These are phyloP conservation scores for Tenthredo distinguenda DNA, from an alignment of 2,888 invertebrate species.

Conservation along the genomic window DNA sequence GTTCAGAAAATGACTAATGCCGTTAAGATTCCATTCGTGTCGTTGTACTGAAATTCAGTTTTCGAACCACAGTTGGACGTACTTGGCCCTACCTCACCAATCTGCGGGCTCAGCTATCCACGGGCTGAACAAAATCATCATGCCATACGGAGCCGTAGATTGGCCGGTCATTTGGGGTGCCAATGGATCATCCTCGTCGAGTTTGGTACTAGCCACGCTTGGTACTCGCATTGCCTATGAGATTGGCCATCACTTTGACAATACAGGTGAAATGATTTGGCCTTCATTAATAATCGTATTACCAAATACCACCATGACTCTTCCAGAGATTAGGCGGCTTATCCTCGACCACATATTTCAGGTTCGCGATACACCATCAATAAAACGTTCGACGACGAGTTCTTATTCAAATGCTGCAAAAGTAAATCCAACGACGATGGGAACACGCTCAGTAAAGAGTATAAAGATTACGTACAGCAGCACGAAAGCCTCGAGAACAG, in stretches of 20 bases:
- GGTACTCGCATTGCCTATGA: constrained; percentile 68
- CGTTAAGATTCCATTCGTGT: not conserved
- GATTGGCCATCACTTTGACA: constrained; percentile 69
- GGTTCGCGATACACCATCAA: not conserved
- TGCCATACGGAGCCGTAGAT: constrained; percentile 68
- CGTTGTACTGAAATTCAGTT: not conserved
- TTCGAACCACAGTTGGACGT: constrained; percentile 65
- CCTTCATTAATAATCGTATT: not conserved
- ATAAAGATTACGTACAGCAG: constrained; percentile 60
- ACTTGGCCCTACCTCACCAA: constrained; percentile 66
- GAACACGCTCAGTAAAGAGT: constrained; percentile 50
- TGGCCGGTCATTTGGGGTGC: constrained; percentile 49
- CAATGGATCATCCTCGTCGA: constrained; percentile 55
- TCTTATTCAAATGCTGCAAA: not conserved
- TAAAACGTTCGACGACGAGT: not conserved
- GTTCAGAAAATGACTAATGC: not conserved
- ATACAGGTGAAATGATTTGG: constrained; percentile 62
- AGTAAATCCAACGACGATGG: constrained; percentile 2
- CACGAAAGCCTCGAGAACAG: constrained; percentile 49
- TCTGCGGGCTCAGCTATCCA: constrained; percentile 61
- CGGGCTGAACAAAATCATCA: constrained; percentile 62
- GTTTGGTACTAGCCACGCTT: constrained; percentile 64
- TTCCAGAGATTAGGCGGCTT: too few relatives aligned
- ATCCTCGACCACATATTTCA: not conserved
- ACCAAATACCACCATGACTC: not conserved